Conservation (phyloP, 2,888 invertebrate genomes). For the Sminthurinus aureus region DNA sequence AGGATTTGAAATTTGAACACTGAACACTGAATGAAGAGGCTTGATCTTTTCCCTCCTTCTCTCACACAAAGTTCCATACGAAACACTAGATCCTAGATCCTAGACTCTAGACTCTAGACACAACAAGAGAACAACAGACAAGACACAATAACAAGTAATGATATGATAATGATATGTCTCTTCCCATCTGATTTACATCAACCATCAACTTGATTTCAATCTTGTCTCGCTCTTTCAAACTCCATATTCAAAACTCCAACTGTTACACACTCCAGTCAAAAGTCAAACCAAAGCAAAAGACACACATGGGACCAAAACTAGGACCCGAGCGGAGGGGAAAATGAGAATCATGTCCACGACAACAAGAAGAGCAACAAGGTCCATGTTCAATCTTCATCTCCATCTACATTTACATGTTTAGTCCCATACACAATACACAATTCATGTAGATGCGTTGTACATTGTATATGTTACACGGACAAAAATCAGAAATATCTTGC, state of each 20-base stretch:
- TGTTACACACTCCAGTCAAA: neutral
- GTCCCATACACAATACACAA: too few species aligned
- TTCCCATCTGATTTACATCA: conserved; percentile 1
- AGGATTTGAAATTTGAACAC: neutral
- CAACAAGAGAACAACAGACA: neutral
- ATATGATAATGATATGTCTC: conserved; percentile 31
- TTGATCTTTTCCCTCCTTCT: too few species aligned
- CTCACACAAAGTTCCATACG: too few species aligned
- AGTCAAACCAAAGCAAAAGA: neutral
- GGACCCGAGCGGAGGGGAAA: neutral
- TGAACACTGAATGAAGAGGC: too few species aligned
- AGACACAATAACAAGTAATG: conserved; percentile 26
- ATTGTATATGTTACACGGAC: too few species aligned
- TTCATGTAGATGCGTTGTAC: too few species aligned
- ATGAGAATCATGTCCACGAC: neutral
- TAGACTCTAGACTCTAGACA: neutral
- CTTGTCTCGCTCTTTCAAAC: neutral
- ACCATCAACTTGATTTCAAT: conserved; percentile 22
- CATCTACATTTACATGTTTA: too few species aligned
- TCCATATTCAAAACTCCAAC: neutral
- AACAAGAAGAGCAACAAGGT: neutral
- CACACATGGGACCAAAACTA: neutral
- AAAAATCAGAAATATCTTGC: neutral
- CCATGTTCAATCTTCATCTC: too few species aligned
- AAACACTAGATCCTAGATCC: neutral